Base-by-base conservation (phyloP, 2,888 invertebrate genomes). In the Galeopsomyia nigrocyanea region DNA sequence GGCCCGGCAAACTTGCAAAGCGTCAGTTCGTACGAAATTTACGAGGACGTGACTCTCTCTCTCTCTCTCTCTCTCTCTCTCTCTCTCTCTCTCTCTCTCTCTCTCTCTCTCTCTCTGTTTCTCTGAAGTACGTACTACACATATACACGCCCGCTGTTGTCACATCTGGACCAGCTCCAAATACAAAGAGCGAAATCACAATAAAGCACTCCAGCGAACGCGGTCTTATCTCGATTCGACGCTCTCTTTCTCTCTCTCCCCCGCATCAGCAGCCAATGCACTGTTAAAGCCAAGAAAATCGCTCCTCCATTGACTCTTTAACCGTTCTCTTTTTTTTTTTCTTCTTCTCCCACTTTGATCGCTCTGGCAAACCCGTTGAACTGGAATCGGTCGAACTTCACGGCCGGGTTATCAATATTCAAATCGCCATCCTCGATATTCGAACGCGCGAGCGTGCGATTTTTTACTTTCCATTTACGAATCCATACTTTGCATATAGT, bases 81-180 rank as follows among this genome's bases (percentile, higher is more conserved):
- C n/a, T n/a, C n/a, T n/a, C n/a, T n/a, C n/a, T n/a, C n/a, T n/a
- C n/a, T n/a, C n/a, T n/a, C n/a, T n/a, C n/a, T n/a, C n/a, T n/a
- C n/a, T n/a, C n/a, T n/a, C n/a, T n/a, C n/a, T n/a, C n/a, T 31
- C 7, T 63, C 9, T 49, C 21, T 50, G 19, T 19, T 7, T 17
- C 64, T 19, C 26, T n/a, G 10, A 31, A 9, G 31, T 31, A 31
- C 31, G 7, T 3, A 31, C 31, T 7, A 31, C 31, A 31, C 31
- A 31, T 31, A 31, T 7, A 31, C 31, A 31, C 31, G 10, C 13
- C 39, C 7, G 39, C 13, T 39, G 39, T 39, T n/a, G 60, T 17
- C 22, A 68, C 53, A 53, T 68, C 53, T 68, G 60, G 61, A 61
- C 47, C 16, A 19, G 61, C 19, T 68, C 68, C 68, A 61, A 58